phyloP scores from a whole-genome alignment of 2,888 invertebrate species.

The Bimastos eiseni region DNA sequence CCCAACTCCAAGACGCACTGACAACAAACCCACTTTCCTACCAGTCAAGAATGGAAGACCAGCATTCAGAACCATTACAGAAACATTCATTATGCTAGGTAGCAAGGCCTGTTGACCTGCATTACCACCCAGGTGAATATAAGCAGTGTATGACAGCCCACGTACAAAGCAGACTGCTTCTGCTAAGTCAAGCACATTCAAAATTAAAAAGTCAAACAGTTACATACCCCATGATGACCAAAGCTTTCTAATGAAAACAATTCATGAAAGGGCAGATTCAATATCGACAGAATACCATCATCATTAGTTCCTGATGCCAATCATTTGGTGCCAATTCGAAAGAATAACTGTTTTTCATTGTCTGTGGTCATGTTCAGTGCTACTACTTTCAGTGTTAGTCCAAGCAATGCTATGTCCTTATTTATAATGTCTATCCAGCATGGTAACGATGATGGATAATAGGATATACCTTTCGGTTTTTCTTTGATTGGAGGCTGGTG shows the following conservation, averaged over 20 bases:
- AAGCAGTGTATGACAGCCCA: neutral
- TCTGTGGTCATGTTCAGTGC: no score
- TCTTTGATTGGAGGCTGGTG: constrained; percentile 70
- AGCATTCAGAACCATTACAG: neutral
- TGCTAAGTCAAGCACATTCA: neutral
- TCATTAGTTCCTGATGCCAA: no score
- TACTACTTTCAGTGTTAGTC: no score
- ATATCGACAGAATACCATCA: constrained; percentile 39
- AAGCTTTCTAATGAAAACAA: neutral
- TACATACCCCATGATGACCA: neutral
- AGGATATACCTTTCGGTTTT: constrained; percentile 60
- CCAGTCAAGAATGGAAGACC: neutral
- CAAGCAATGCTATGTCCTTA: no score
- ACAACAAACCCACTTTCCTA: constrained; percentile 46
- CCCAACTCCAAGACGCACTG: constrained; percentile 39
- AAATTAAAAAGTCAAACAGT: neutral
- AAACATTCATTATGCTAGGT: neutral
- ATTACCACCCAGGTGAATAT: neutral
- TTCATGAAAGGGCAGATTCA: neutral
- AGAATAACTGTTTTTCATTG: no score
- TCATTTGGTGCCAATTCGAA: no score
- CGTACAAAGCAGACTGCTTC: neutral
- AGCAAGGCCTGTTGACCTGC: neutral
- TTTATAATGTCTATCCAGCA: no score
- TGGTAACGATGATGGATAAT: no score